phyloP scores from a whole-genome alignment of 2,113 vertebrate species.

The Hemiprocne comata region DNA sequence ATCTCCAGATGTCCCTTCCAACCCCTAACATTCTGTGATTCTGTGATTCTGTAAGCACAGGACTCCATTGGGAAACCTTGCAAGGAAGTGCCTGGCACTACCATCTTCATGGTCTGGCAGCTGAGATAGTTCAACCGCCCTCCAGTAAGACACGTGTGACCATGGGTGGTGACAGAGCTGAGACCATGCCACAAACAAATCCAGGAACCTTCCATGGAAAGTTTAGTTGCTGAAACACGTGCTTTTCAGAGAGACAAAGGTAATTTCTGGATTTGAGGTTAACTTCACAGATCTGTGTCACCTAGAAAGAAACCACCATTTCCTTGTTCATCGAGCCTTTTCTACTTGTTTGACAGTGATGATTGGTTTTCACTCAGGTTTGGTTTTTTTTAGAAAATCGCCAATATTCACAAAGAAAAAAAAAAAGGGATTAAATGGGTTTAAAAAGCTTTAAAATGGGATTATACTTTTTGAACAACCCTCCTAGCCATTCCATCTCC shows the following conservation, averaged over 20 bases:
- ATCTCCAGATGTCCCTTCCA: too few species aligned
- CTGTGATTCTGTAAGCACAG: too few species aligned
- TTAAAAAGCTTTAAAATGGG: background rate
- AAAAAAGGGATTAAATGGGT: background rate
- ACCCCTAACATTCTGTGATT: too few species aligned
- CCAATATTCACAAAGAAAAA: background rate
- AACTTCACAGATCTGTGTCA: background rate
- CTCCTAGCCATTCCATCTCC: background rate
- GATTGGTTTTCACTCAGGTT: background rate
- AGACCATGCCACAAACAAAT: background rate
- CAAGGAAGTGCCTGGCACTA: too few species aligned
- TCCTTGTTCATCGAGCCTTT: background rate
- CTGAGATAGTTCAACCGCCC: background rate
- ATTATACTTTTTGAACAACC: background rate
- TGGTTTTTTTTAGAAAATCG: background rate
- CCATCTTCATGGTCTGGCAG: too few species aligned
- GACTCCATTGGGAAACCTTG: too few species aligned
- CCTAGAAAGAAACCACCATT: background rate
- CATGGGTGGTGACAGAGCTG: rapidly evolving
- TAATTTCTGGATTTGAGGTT: background rate
- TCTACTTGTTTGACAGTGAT: background rate
- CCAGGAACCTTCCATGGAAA: background rate
- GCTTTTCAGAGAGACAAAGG: background rate
- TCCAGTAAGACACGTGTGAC: background rate
- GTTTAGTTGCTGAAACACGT: background rate